A percentile compares a stretch with the other conserved stretches of the same genome.
phyloP scores from a whole-genome alignment of 2,888 invertebrate genomes.

The Plebejus argus region DNA sequence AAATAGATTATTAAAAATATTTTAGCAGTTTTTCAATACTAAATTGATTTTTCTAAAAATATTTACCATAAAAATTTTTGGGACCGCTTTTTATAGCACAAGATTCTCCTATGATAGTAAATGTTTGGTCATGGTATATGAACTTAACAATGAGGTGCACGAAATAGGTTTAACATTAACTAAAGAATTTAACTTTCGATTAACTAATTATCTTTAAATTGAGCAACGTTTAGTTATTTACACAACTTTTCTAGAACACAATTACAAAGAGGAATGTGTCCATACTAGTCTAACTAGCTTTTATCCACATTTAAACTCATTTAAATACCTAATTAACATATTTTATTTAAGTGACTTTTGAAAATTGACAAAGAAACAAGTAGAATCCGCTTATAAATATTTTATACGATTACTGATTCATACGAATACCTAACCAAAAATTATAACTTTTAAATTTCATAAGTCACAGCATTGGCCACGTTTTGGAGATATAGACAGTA shows the following conservation, averaged over 20 bases:
- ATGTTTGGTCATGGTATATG: neutral
- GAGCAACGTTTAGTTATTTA: neutral
- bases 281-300: slow-evolving; percentile 17
- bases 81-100: neutral
- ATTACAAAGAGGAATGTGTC: slow-evolving; percentile 19
- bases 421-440: neutral
- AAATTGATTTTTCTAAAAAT: neutral
- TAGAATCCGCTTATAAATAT: neutral
- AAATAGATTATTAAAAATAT: neutral
- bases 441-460: too few relatives aligned
- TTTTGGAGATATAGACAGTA: too few relatives aligned
- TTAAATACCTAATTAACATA: slow-evolving; percentile 24
- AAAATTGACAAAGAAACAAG: neutral
- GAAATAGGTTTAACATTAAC: neutral
- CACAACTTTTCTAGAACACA: slow-evolving; percentile 21
- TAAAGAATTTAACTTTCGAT: slow-evolving; percentile 14
- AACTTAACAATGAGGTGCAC: neutral
- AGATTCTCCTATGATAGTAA: neutral
- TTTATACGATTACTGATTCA: neutral
- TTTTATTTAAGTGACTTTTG: neutral
- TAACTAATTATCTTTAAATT: slow-evolving; percentile 24
- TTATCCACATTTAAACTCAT: slow-evolving; percentile 24
- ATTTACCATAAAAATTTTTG: neutral
- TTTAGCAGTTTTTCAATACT: neutral
- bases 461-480: too few relatives aligned